phyloP scores from a whole-genome alignment of 2,113 vertebrate genomes.

The crab-eating macaque (Macaca fascicularis) region T2T-MFA8v1.1 NC_088385.1:78388001-78388500 shows the following conservation, averaged over 20 bases:
- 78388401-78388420: neutral
- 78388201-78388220: neutral
- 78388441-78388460: neutral
- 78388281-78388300: neutral
- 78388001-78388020: neutral
- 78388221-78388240: neutral
- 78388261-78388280: neutral
- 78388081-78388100: neutral
- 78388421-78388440: neutral
- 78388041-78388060: neutral
- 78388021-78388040: neutral
- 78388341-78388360: neutral
- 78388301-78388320: neutral
- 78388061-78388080: neutral
- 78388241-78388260: neutral
- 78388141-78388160: neutral
- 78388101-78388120: slow-evolving; percentile 17
- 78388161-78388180: neutral
- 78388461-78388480: neutral
- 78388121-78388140: neutral
- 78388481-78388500: neutral
- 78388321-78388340: neutral
- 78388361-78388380: neutral
- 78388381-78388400: neutral
- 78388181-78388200: neutral